Conservation (phyloP, 2,888 invertebrate genomes). For the Eueremaeus valkanovi region DNA sequence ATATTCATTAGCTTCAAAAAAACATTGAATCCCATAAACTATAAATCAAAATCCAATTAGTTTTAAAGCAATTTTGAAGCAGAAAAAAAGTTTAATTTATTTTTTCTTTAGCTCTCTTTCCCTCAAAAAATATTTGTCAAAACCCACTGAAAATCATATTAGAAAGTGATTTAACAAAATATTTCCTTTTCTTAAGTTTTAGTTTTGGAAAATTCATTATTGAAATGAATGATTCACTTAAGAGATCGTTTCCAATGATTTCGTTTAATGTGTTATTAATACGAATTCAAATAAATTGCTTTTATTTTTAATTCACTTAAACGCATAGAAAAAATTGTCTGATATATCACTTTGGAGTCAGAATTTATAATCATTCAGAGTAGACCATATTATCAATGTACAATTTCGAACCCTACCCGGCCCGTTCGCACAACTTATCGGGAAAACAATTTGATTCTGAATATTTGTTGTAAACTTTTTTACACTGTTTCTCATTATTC, state of each 20-base stretch:
- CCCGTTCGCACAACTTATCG: no score
- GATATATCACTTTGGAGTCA: background rate
- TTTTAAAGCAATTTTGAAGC: background rate
- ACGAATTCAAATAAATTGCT: background rate
- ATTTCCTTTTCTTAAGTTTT: no score
- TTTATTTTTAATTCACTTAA: background rate
- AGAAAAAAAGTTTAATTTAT: no score
- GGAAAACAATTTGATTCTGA: no score
- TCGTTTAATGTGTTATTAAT: slow-evolving; percentile 2
- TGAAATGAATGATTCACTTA: background rate
- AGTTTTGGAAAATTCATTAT: background rate
- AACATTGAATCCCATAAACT: background rate
- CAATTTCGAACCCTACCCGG: no score
- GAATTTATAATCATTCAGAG: no score
- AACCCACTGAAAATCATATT: background rate
- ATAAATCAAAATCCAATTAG: slow-evolving; percentile 15
- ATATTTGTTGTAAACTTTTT: background rate
- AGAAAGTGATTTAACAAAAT: no score
- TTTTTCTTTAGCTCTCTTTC: background rate
- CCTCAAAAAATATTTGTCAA: background rate
- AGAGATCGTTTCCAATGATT: background rate
- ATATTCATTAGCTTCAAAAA: slow-evolving; percentile 23
- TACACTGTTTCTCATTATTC: no score
- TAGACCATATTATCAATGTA: no score
- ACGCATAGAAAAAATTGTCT: background rate